These are phyloP conservation scores for Eumeta japonica DNA, from an alignment of 1,140 invertebrate genomes.

Conservation along the genomic window DNA sequence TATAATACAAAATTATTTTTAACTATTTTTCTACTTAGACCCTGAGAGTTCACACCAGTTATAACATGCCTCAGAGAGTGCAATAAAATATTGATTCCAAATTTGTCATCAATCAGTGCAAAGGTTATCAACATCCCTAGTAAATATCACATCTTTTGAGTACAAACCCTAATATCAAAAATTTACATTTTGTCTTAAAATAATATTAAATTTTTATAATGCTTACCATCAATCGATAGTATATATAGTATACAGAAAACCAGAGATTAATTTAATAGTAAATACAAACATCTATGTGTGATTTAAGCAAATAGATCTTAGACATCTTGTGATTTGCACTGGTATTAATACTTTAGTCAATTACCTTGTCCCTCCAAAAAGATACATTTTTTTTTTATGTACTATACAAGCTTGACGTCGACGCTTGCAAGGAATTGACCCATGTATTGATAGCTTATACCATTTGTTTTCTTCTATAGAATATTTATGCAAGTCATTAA, in stretches of 20 bases:
- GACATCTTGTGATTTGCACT: not conserved
- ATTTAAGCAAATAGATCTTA: not conserved
- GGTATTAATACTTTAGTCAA: constrained; percentile 3
- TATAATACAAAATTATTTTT: constrained; percentile 9
- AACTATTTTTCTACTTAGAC: not conserved
- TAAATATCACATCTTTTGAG: too few relatives aligned
- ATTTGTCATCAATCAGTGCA: not conserved
- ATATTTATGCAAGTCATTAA: constrained; percentile 78
- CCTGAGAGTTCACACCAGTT: too few relatives aligned
- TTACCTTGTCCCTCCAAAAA: constrained; percentile 86
- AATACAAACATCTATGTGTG: not conserved
- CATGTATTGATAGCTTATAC: constrained; percentile 62
- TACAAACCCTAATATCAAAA: too few relatives aligned
- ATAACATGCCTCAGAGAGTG: not conserved
- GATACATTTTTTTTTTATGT: constrained; percentile 68
- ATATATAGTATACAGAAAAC: too few relatives aligned
- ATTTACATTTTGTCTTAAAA: not conserved
- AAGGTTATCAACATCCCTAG: too few relatives aligned
- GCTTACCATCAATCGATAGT: too few relatives aligned
- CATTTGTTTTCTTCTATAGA: constrained; percentile 63
- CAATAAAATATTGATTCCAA: not conserved
- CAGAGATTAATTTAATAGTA: not conserved
- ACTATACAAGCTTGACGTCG: constrained; percentile 78
- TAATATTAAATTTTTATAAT: not conserved
- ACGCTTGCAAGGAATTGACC: constrained; percentile 65